A percentile compares a stretch with the other conserved stretches of the same genome.
Evolutionary conservation across 2,888 invertebrate genomes (phyloP).

Genomic region (Tanytarsus gracilentus): DNA sequence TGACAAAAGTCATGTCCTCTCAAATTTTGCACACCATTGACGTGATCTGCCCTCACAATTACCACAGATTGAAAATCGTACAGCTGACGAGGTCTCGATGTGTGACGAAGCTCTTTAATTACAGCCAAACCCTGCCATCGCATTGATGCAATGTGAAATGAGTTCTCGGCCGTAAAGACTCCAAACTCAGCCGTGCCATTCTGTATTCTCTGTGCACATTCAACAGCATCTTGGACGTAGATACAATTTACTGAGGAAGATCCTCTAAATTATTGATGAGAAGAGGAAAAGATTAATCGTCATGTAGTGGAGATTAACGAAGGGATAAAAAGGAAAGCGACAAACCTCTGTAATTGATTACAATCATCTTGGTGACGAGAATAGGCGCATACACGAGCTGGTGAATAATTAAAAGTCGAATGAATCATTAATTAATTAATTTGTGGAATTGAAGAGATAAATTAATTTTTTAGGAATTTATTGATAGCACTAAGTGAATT

Average conservation of each 20-base stretch:
- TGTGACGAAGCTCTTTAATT: constrained; percentile 45
- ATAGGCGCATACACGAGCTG: constrained; percentile 31
- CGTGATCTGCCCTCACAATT: constrained; percentile 46
- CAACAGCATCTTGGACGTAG: constrained; percentile 44
- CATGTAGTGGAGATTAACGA: constrained; percentile 30
- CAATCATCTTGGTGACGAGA: constrained; percentile 30
- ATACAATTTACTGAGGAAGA: constrained; percentile 31
- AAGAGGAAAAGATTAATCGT: constrained; percentile 31
- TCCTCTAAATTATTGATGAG: constrained; percentile 29
- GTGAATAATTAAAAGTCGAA: constrained; percentile 25
- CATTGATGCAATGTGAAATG: constrained; percentile 46
- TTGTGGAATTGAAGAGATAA: too few relatives aligned
- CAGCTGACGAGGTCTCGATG: constrained; percentile 41
- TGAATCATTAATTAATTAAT: too few relatives aligned
- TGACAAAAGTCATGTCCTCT: constrained; percentile 53
- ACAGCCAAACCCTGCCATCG: constrained; percentile 44
- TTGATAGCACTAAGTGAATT: too few relatives aligned
- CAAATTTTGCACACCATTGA: constrained; percentile 45
- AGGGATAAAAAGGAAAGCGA: background rate
- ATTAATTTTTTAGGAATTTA: too few relatives aligned
- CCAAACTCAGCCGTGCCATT: constrained; percentile 50
- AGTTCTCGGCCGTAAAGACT: constrained; percentile 53
- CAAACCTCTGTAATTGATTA: constrained; percentile 30
- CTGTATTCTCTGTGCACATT: constrained; percentile 51
- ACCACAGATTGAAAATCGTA: constrained; percentile 53